Evolutionary conservation across 2,888 invertebrate species (phyloP).

Genomic region (Scaptomyza tumidula): DNA sequence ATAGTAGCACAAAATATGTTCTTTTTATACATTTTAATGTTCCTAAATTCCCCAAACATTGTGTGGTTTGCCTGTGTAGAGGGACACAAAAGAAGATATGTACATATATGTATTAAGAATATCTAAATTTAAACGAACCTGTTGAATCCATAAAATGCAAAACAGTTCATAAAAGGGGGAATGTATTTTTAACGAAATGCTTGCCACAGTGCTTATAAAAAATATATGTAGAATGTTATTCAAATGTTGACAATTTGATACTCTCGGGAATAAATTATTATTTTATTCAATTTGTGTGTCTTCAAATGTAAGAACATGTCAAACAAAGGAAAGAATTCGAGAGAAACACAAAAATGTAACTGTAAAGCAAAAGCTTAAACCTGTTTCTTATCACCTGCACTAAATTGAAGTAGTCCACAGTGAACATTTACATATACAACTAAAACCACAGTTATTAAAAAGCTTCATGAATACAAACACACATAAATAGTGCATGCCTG

Average conservation of each 20-base stretch:
- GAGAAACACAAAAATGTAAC: background rate
- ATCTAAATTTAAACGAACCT: constrained; percentile 42
- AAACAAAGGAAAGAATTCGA: background rate
- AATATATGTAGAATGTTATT: constrained; percentile 1
- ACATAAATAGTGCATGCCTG: background rate
- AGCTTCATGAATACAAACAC: background rate
- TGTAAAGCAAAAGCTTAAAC: background rate
- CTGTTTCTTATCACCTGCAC: background rate
- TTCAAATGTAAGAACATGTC: background rate
- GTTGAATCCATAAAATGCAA: constrained; percentile 21
- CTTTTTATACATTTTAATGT: constrained; percentile 8
- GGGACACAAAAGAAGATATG: constrained; percentile 4
- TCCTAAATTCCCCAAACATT: constrained; percentile 10
- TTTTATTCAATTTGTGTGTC: background rate
- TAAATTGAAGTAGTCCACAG: background rate
- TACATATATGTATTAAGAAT: background rate
- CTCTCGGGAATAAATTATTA: background rate
- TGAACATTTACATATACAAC: background rate
- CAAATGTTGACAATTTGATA: constrained; percentile 17
- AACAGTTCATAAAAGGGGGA: constrained; percentile 10
- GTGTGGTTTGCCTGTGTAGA: background rate
- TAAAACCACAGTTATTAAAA: background rate
- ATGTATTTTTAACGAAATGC: constrained; percentile 6
- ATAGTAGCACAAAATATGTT: background rate
- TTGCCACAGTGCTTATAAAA: background rate